Percentiles rank a stretch among this genome's conserved stretches.
Evolutionary conservation across 2,888 invertebrate genomes (phyloP).

Genomic region (Quadriops clusia): DNA sequence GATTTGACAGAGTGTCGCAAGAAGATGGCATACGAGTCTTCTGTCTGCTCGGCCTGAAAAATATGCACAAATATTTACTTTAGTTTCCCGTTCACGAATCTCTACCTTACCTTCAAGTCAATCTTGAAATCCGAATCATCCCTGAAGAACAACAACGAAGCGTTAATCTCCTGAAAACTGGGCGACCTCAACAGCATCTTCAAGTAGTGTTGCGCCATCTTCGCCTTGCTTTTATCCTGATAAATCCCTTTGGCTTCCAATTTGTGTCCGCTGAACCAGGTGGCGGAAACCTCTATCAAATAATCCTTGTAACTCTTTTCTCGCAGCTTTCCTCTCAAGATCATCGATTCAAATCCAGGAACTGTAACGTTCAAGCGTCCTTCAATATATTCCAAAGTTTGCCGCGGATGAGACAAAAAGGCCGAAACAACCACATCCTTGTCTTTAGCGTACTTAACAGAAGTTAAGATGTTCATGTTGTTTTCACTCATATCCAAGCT

Average conservation of each 20-base stretch:
- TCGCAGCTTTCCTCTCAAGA: slow-evolving; percentile 49
- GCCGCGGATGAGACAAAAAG: slow-evolving; percentile 52
- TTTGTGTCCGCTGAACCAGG: slow-evolving; percentile 72
- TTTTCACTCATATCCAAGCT: slow-evolving; percentile 42
- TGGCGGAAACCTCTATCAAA: slow-evolving; percentile 58
- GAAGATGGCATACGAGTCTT: slow-evolving; percentile 53
- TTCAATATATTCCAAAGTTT: slow-evolving; percentile 54
- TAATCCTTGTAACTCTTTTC: slow-evolving; percentile 58
- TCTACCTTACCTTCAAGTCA: slow-evolving; percentile 49
- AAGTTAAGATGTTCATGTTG: slow-evolving; percentile 35
- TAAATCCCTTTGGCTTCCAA: slow-evolving; percentile 60
- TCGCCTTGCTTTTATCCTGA: slow-evolving; percentile 58
- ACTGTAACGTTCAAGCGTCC: slow-evolving; percentile 61
- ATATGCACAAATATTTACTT: slow-evolving; percentile 7
- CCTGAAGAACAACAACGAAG: slow-evolving; percentile 54
- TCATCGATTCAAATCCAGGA: slow-evolving; percentile 61
- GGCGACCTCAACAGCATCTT: slow-evolving; percentile 54
- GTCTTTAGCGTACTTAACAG: slow-evolving; percentile 44
- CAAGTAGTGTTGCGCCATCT: slow-evolving; percentile 51
- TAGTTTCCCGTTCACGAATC: not conserved
- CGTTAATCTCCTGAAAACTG: slow-evolving; percentile 56
- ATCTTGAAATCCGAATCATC: slow-evolving; percentile 56
- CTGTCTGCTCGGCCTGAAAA: slow-evolving; percentile 50
- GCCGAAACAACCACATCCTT: slow-evolving; percentile 47
- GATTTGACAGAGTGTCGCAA: slow-evolving; percentile 41